Evolutionary conservation across 2,797 vertebrate genomes (phyloP), one percentile per base, ranked within the genome.

Genomic region (Euphonia xanthogaster): DNA sequence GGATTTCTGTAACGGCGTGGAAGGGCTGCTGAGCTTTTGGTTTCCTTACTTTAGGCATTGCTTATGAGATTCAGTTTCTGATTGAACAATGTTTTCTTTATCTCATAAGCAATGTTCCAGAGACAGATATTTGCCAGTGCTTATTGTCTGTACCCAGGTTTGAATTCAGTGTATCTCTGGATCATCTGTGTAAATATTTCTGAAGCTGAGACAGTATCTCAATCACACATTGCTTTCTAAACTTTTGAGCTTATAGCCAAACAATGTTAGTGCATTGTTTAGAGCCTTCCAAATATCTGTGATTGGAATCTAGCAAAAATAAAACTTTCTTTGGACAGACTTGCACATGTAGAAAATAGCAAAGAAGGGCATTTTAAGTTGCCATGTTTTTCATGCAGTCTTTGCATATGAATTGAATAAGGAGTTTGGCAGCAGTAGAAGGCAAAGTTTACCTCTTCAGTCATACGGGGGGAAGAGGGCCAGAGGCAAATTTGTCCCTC

Each of bases 31-130:
- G 66, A 55, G 40, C 10, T 63, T 67, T 55, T n/a, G 39, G 25
- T 27, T 40, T 31, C 0, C 0, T 15, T 39, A 35, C 40, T 11
- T 47, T 27, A 55, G 42, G 23, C 19, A 40, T 13, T 30, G 54
- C 39, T 92, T 48, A n/a, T 19, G 39, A 53, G 30, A 57, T 39
- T 62, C 24, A 20, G 7, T 35, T 81, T 54, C 23, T 85, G 39
- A 68, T 1, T 70, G 42, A 89, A 35, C 6, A 65, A 7, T 0
- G 2, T 54, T 42, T 65, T 65, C 50, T 84, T 81, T 62, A 53
- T 35, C 25, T 37, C 30, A 19, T 15, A 48, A 44, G 5, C 37
- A 37, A 22, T 6, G 22, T 30, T 81, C 23, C 42, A 81, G 23
- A 63, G 53, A 71, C 15, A 22, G 44, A 53, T 44, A 48, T 62